phyloP scores from a whole-genome alignment of 2,888 invertebrate genomes.

The Nephrotoma flavescens region DNA sequence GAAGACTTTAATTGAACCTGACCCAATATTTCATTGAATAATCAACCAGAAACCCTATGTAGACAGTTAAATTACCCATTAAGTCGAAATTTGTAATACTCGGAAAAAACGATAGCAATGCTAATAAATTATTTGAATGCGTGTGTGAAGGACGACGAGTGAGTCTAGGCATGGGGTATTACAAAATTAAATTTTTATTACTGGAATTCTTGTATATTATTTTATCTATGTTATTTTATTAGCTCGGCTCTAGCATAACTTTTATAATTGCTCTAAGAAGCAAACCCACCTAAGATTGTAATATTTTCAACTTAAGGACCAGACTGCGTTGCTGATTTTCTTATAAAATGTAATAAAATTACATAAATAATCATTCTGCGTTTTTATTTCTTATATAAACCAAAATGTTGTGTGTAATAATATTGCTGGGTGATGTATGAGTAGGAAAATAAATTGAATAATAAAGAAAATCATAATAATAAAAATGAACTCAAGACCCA shows the following conservation, averaged over 20 bases:
- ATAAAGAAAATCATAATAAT: background rate
- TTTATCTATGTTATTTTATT: background rate
- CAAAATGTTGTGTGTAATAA: background rate
- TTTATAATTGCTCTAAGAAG: background rate
- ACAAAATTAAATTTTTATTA: background rate
- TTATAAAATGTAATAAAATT: background rate
- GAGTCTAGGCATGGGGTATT: background rate
- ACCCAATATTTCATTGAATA: too few relatives aligned
- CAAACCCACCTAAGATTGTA: too few relatives aligned
- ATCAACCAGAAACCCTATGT: too few relatives aligned
- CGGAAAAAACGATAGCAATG: background rate
- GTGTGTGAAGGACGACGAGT: too few relatives aligned
- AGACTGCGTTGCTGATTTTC: background rate
- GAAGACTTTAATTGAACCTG: too few relatives aligned
- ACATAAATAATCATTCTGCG: background rate
- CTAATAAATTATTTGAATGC: too few relatives aligned
- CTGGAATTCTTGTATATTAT: background rate
- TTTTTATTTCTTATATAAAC: background rate
- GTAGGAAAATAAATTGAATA: background rate
- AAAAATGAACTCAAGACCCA: background rate
- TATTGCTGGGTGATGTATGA: background rate
- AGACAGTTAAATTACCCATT: background rate
- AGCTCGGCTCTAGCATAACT: background rate
- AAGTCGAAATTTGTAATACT: background rate
- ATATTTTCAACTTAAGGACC: background rate